Base-by-base conservation (phyloP, 2,888 invertebrate genomes). In the Argyresthia goedartella region DNA sequence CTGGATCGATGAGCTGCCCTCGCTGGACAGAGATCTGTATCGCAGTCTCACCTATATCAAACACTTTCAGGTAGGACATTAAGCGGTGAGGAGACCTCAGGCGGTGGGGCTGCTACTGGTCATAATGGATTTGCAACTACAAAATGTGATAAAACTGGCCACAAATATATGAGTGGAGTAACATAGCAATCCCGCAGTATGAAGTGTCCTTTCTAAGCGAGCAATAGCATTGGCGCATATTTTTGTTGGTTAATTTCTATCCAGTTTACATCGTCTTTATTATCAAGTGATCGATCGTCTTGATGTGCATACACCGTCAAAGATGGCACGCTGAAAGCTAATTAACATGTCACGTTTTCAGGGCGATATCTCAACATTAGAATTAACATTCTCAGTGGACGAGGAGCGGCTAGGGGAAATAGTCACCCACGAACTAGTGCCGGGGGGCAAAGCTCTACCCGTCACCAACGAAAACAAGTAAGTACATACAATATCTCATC, bases 401-500 rank as follows among this genome's bases (percentile, higher is more conserved):
- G 97, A 98, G 73, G 98, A 98, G 75, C 91, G 95, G 59, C 89
- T 99, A 86, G 99, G 99, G 0, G 92, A 94, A 71, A 90, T 99
- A 55, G 93, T 96, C 0, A 98, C 98, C 0, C 95, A 98, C 66
- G 99, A 99, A 71, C 87, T 99, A 52, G 92, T 97, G 57, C 96
- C 99, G 1, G 98, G 99, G 7, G 99, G 99, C 1, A 93, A 93
- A 72, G 95, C 94, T 0, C 91, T 97, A 49, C 91, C 95, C 1
- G 98, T 99, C 16, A 97, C 95, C 1, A 97, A 98, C 78, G 97
- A 98, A 72, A 99, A 99, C 81, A 98, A 97, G 95, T 95, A 78
- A 86, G 82, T 58, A 7, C 14, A 6, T 25, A 25, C 25, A 25
- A 25, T 25, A 25, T n/a, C n/a, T n/a, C n/a, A n/a, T n/a, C n/a